phyloP scores from a whole-genome alignment of 2,797 vertebrate species.

The Telmatherina bonti region DNA sequence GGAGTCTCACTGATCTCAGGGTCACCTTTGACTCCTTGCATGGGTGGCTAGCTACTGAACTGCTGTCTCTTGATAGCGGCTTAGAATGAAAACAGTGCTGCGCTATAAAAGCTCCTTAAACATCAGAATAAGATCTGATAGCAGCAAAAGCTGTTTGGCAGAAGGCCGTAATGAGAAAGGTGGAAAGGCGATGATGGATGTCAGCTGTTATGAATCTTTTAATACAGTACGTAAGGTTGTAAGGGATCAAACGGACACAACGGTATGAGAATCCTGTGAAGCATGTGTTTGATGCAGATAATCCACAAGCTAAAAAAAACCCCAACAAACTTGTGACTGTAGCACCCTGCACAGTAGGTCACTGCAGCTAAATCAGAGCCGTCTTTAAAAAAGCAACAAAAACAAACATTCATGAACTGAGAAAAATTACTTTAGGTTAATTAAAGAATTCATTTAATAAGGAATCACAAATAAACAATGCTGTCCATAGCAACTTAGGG shows the following conservation, averaged over 20 bases:
- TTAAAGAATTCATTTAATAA: neutral
- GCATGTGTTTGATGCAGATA: constrained; percentile 43
- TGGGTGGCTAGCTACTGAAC: constrained; percentile 69
- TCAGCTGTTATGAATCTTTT: constrained; percentile 37
- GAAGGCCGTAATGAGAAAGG: constrained; percentile 18
- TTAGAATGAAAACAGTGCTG: constrained; percentile 55
- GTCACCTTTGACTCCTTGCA: constrained; percentile 76
- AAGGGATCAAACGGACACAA: constrained; percentile 38
- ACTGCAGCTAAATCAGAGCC: constrained; percentile 25
- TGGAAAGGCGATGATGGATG: constrained; percentile 19
- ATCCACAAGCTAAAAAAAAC: constrained; percentile 36
- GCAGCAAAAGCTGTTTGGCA: constrained; percentile 37
- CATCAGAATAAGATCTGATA: constrained; percentile 50
- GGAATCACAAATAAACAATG: neutral
- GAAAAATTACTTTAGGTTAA: neutral
- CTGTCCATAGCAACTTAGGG: neutral
- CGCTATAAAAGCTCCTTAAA: constrained; percentile 56
- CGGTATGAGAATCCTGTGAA: constrained; percentile 25
- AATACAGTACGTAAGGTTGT: constrained; percentile 28
- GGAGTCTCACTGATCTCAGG: constrained; percentile 65
- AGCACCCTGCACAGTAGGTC: constrained; percentile 9
- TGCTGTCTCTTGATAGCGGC: constrained; percentile 61
- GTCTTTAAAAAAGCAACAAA: neutral
- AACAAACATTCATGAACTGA: neutral
- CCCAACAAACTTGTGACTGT: constrained; percentile 18